Conservation (phyloP, 1,140 invertebrate species). For the Pseudomyrmex dendroicus region DNA sequence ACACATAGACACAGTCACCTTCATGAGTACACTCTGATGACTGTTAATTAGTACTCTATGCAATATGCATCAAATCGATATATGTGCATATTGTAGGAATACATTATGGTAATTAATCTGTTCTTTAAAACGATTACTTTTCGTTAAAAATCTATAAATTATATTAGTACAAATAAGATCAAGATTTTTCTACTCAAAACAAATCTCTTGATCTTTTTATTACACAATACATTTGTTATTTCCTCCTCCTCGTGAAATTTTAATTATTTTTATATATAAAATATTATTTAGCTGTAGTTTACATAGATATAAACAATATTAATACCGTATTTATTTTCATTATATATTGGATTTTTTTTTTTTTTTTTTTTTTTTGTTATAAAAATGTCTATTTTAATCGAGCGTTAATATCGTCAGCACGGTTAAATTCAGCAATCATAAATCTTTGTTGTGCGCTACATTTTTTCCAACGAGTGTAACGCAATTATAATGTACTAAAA, state of each 20-base stretch:
- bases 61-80: slow-evolving; percentile 19
- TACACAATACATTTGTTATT: no score
- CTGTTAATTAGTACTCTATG: slow-evolving; percentile 49
- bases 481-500: no score
- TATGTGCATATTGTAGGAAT: slow-evolving; percentile 8
- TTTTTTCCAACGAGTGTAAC: no score
- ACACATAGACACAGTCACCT: not conserved
- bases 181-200: no score
- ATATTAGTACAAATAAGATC: not conserved
- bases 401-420: not conserved
- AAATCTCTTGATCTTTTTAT: no score
- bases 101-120: slow-evolving; percentile 12
- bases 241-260: no score
- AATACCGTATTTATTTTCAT: not conserved
- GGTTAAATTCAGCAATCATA: not conserved
- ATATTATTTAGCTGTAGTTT: no score
- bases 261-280: no score
- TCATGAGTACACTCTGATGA: slow-evolving; percentile 1
- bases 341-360: not conserved
- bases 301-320: no score
- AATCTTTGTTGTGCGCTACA: slow-evolving; percentile 21
- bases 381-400: not conserved
- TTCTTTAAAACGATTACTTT: slow-evolving; percentile 28
- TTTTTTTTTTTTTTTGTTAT: not conserved
- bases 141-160: slow-evolving; percentile 23